Conservation (phyloP, 2,797 vertebrate genomes). For the Notamacropus eugenii region DNA sequence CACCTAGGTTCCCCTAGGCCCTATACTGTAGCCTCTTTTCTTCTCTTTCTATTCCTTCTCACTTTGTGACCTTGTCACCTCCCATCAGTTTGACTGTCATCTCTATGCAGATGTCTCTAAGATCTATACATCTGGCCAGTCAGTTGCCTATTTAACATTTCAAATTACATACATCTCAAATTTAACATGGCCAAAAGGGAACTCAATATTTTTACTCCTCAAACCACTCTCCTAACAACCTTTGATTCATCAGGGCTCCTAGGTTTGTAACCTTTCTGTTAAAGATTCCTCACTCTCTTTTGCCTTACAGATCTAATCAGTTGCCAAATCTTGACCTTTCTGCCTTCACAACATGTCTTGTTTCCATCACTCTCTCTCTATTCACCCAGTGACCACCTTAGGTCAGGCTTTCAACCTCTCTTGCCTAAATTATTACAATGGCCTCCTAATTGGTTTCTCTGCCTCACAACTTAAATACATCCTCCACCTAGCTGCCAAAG, state of each 20-base stretch:
- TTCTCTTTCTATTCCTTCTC: neutral
- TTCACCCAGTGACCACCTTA: neutral
- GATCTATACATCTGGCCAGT: neutral
- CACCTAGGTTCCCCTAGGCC: too few species aligned
- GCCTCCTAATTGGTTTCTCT: neutral
- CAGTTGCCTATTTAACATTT: neutral
- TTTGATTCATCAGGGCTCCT: neutral
- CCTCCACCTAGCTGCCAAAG: neutral
- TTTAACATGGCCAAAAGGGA: neutral
- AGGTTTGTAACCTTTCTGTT: neutral
- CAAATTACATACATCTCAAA: neutral
- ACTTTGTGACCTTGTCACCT: neutral
- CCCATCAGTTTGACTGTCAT: neutral
- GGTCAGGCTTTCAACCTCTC: neutral
- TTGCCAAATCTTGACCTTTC: neutral
- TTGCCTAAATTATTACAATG: neutral
- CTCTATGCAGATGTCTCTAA: neutral
- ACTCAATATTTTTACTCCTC: neutral
- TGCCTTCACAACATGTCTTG: neutral
- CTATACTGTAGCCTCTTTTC: neutral
- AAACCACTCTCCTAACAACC: neutral
- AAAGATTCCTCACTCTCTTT: neutral
- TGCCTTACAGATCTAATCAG: neutral
- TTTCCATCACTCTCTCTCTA: neutral
- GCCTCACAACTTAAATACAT: neutral